Conservation (phyloP, 1,140 invertebrate species). For the Zaprionus nigranus region DNA sequence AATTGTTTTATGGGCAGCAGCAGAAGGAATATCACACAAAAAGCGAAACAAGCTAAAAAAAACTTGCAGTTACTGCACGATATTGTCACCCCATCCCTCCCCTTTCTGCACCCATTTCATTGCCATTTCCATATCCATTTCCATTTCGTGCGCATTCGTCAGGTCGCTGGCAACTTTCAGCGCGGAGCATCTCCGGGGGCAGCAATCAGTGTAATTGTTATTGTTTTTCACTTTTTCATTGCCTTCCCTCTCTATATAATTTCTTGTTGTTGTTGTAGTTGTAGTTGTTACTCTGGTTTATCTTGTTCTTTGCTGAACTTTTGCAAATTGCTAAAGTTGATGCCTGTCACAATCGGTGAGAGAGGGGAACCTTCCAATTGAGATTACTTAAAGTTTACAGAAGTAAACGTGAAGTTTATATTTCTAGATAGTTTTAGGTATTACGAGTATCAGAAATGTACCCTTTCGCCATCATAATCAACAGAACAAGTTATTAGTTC, state of each 20-base stretch:
- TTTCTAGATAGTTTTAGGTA: too few species aligned
- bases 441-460: too few species aligned
- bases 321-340: slow-evolving; percentile 70
- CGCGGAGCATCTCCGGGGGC: slow-evolving; percentile 50
- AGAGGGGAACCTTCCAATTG: neutral
- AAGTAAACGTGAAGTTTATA: too few species aligned
- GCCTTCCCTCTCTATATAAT: slow-evolving; percentile 43
- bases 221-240: slow-evolving; percentile 50
- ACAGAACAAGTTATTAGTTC: too few species aligned
- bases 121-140: slow-evolving; percentile 34
- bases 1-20: slow-evolving; percentile 69
- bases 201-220: slow-evolving; percentile 80
- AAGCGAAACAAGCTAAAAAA: neutral
- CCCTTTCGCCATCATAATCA: too few species aligned
- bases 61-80: neutral
- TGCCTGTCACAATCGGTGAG: slow-evolving; percentile 18
- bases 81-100: neutral
- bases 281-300: slow-evolving; percentile 2
- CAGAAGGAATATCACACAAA: slow-evolving; percentile 11
- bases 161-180: slow-evolving; percentile 52
- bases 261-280: slow-evolving; percentile 18
- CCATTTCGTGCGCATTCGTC: slow-evolving; percentile 59
- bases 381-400: too few species aligned
- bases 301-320: slow-evolving; percentile 36
- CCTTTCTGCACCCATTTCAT: neutral